A percentile compares a stretch with the other conserved stretches of the same genome.
Evolutionary conservation across 2,888 invertebrate species (phyloP).

Genomic region (Neocrepidodera transversa): DNA sequence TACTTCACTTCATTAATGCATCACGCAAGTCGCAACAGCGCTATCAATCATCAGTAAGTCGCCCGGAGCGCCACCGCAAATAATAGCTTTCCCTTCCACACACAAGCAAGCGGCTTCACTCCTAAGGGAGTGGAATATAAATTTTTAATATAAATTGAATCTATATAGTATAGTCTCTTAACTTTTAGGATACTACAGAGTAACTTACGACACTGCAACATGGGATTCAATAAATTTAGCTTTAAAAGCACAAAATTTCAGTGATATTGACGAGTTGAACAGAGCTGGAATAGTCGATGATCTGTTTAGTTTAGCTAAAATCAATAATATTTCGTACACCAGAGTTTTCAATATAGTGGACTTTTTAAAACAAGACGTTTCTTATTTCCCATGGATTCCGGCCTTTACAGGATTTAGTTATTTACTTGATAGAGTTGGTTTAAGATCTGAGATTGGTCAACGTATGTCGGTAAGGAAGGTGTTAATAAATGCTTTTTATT

Average conservation of each 20-base stretch:
- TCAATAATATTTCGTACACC: slow-evolving; percentile 62
- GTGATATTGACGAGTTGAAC: slow-evolving; percentile 68
- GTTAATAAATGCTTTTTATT: not conserved
- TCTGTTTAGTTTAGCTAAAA: slow-evolving; percentile 69
- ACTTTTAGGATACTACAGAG: slow-evolving; percentile 67
- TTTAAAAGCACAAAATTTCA: slow-evolving; percentile 59
- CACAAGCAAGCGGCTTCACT: no score
- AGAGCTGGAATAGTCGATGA: slow-evolving; percentile 82
- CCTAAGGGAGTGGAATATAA: no score
- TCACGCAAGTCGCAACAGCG: no score
- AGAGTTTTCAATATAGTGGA: slow-evolving; percentile 69
- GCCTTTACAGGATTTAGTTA: slow-evolving; percentile 56
- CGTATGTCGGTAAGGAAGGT: slow-evolving; percentile 35
- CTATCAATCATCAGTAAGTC: no score
- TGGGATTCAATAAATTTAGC: slow-evolving; percentile 67
- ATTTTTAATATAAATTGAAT: no score
- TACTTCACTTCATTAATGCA: no score
- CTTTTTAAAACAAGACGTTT: slow-evolving; percentile 72
- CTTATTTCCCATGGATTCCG: slow-evolving; percentile 78
- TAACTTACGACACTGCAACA: slow-evolving; percentile 69
- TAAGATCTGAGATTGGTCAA: slow-evolving; percentile 33
- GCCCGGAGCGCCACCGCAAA: no score
- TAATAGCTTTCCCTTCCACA: no score
- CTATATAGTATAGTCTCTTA: no score
- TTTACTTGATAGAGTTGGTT: slow-evolving; percentile 38